These are phyloP conservation scores for Jordanella pulchra DNA, from an alignment of 2,797 vertebrate species.

Conservation along the genomic window DNA sequence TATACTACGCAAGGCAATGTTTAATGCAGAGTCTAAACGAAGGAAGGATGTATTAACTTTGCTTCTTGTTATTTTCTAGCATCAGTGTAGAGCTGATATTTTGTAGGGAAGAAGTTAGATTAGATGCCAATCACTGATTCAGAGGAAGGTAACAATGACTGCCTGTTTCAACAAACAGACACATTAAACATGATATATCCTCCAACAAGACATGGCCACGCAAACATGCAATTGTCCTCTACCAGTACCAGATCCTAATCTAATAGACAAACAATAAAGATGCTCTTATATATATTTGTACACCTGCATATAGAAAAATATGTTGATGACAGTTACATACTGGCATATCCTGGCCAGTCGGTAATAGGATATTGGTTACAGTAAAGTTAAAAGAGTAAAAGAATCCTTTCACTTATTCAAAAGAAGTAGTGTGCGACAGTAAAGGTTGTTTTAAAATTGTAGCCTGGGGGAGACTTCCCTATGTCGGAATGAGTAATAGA, in stretches of 20 bases:
- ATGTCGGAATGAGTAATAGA: slow-evolving; percentile 62
- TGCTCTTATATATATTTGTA: neutral
- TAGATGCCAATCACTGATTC: neutral
- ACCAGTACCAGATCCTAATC: slow-evolving; percentile 18
- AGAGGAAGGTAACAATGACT: slow-evolving; percentile 15
- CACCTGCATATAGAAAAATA: neutral
- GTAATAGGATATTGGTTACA: slow-evolving; percentile 58
- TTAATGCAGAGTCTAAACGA: neutral
- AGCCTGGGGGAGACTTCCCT: slow-evolving; percentile 59
- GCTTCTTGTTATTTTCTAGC: slow-evolving; percentile 1
- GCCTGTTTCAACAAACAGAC: slow-evolving; percentile 15
- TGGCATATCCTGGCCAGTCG: slow-evolving; percentile 23
- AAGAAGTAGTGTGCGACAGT: slow-evolving; percentile 72
- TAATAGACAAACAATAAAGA: slow-evolving; percentile 23
- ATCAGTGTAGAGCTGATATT: slow-evolving; percentile 1
- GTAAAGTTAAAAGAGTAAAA: too few relatives aligned
- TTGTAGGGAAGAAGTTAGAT: neutral
- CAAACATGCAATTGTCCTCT: neutral
- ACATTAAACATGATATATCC: slow-evolving; percentile 20
- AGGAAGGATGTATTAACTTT: neutral
- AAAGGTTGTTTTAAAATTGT: slow-evolving; percentile 69
- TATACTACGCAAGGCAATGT: neutral
- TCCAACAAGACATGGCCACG: slow-evolving; percentile 2
- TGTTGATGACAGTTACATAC: slow-evolving; percentile 8
- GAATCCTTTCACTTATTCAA: slow-evolving; percentile 76